Base-by-base conservation (phyloP, 2,888 invertebrate genomes). In the Lypha dubia region DNA sequence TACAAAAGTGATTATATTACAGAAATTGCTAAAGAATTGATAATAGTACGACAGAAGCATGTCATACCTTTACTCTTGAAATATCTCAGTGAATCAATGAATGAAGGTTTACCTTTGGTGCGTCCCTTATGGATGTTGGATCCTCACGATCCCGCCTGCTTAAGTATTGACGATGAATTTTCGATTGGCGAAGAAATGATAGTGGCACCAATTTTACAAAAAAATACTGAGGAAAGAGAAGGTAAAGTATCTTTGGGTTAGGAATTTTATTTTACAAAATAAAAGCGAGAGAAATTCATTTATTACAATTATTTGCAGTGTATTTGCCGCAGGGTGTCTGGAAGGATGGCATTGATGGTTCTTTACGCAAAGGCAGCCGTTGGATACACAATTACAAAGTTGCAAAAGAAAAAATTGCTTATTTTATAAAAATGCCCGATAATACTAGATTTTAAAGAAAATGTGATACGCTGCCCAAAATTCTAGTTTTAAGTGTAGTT, bases 311-410 rank as follows among this genome's bases (percentile, higher is more conserved):
- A 65, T 56, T 92, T 90, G 0, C 90, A 94, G 96, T 98, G 79
- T 98, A 98, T 90, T 93, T 98, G 35, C 98, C 98, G 0, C 95
- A 95, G 32, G 99, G 98, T 0, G 96, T 97, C 0, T 98, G 98
- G 98, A 96, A 95, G 89, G 98, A 98, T 89, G 97, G 97, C 15
- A 96, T 97, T 87, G 97, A 97, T 90, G 96, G 96, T 0, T 97
- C 96, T 28, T 93, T 96, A 53, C 94, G 97, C 44, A 97, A 97
- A 89, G 98, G 98, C 0, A 97, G 95, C 86, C 94, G 97, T 84
- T 98, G 97, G 98, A 96, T 98, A 90, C 97, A 97, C 90, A 96
- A 96, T 89, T 97, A 98, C 91, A 94, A 94, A 88, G 97, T 97
- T 11, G 95, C 96, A 11, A 94, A 95, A 73, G 94, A 96, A 87